Percentiles rank a stretch among this genome's conserved stretches.
Evolutionary conservation across 2,113 vertebrate genomes (phyloP).

Genomic region (Hydrochoerus hydrochaeris): DNA sequence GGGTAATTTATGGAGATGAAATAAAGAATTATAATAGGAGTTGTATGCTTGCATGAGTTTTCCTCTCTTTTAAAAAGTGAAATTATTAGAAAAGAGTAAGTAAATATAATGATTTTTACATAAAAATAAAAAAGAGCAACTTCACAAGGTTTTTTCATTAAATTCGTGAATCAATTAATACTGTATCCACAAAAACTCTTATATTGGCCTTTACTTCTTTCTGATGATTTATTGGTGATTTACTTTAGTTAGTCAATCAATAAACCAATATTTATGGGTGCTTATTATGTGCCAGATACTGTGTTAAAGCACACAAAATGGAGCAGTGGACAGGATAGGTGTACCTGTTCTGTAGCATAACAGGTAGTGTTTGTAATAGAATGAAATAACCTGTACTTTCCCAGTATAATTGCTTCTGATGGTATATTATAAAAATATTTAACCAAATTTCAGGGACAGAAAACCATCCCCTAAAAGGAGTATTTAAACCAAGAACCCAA

Average conservation of each 20-base stretch:
- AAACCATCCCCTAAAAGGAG: background rate
- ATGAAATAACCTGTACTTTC: background rate
- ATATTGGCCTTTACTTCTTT: background rate
- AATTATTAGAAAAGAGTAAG: background rate
- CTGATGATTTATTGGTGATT: background rate
- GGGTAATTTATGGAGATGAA: background rate
- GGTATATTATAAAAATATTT: background rate
- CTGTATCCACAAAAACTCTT: background rate
- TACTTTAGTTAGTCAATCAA: background rate
- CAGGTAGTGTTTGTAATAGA: background rate
- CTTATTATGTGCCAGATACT: background rate
- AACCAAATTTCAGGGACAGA: background rate
- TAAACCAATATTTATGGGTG: background rate
- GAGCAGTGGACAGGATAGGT: background rate
- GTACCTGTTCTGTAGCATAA: background rate
- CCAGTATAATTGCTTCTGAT: background rate
- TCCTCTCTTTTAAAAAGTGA: background rate
- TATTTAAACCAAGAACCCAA: background rate
- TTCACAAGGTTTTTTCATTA: background rate
- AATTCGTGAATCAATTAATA: background rate
- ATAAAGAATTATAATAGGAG: background rate
- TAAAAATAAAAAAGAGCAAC: conserved; percentile 1
- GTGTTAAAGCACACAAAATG: background rate
- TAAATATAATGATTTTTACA: background rate
- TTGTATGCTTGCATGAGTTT: background rate